Conservation (phyloP, 2,888 invertebrate species). For the Catocala nupta region DNA sequence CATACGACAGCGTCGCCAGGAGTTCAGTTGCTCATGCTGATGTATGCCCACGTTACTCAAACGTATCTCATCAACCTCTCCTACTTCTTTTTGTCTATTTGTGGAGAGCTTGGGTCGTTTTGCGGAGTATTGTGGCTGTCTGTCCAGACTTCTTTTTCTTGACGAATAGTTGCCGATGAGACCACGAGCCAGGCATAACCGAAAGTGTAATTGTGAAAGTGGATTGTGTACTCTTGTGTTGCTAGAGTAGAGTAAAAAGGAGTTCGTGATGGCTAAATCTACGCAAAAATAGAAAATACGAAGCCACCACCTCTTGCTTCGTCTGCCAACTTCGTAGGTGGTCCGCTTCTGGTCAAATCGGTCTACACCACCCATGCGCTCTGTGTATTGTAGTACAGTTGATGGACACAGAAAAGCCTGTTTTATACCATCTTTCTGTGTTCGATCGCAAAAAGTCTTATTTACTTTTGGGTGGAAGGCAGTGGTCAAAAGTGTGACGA, state of each 20-base stretch:
- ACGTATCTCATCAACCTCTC: constrained; percentile 29
- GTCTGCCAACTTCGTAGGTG: constrained; percentile 32
- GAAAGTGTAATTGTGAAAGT: constrained; percentile 14
- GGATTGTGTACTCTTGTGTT: constrained; percentile 19
- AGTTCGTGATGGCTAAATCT: constrained; percentile 35
- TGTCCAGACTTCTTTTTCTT: constrained; percentile 18
- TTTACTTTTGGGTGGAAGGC: constrained; percentile 28
- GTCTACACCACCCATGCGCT: constrained; percentile 40
- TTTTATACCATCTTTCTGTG: constrained; percentile 43
- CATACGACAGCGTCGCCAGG: constrained; percentile 36
- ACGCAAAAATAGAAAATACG: constrained; percentile 46
- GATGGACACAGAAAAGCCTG: constrained; percentile 29
- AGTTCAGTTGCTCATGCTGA: constrained; percentile 13
- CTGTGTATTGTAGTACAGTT: constrained; percentile 30
- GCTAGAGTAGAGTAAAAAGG: constrained; percentile 15
- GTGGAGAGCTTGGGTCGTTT: constrained; percentile 19
- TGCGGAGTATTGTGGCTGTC: constrained; percentile 18
- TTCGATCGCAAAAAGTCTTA: constrained; percentile 30
- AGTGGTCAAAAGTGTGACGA: constrained; percentile 40
- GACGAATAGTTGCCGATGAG: constrained; percentile 21
- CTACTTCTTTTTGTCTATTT: constrained; percentile 21
- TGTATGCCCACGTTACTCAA: constrained; percentile 23
- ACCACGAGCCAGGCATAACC: constrained; percentile 12
- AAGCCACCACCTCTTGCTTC: constrained; percentile 34
- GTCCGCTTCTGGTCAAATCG: constrained; percentile 38